Evolutionary conservation across 2,888 invertebrate species (phyloP).

Genomic region (Nasonovia ribisnigri): DNA sequence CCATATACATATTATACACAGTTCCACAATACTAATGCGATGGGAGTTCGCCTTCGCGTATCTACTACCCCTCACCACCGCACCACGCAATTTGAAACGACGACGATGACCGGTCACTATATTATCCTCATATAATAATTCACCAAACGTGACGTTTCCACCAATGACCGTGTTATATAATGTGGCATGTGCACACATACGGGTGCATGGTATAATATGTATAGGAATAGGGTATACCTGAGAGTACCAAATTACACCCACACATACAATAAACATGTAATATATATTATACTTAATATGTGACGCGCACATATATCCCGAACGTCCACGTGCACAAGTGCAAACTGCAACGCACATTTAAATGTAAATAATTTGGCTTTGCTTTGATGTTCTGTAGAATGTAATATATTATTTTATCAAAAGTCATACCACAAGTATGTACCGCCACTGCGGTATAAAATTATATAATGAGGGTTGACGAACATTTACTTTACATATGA

Average conservation of each 20-base stretch:
- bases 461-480: background rate
- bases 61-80: background rate
- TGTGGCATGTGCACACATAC: background rate
- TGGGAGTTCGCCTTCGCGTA: background rate
- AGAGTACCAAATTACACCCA: background rate
- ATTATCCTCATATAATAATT: slow-evolving; percentile 12
- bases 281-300: background rate
- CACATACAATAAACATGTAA: background rate
- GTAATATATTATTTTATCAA: background rate
- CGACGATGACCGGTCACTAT: background rate
- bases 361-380: background rate
- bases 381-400: background rate
- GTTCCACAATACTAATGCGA: background rate
- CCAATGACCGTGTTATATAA: slow-evolving; percentile 7
- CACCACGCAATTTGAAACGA: background rate
- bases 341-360: background rate
- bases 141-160: slow-evolving; percentile 21
- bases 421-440: background rate
- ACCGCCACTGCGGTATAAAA: no score
- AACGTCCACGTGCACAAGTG: background rate
- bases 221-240: background rate
- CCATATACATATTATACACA: background rate
- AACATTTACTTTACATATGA: background rate
- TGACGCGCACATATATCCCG: background rate
- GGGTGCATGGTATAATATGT: background rate